These are phyloP conservation scores for Platypus cylindrus DNA, from an alignment of 2,888 invertebrate genomes.

Conservation along the genomic window DNA sequence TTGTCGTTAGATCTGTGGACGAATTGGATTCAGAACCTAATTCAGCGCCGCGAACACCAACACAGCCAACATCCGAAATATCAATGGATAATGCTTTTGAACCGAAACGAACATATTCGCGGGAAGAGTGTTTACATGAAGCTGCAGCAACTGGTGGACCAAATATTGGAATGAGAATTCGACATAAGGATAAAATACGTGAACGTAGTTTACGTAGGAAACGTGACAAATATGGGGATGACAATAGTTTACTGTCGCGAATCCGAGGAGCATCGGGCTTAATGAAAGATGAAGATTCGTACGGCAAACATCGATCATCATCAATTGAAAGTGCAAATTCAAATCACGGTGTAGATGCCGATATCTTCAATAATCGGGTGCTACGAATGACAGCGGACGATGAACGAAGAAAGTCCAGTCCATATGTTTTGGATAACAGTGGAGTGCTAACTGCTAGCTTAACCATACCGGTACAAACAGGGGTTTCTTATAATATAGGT, in stretches of 20 bases:
- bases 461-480: constrained; percentile 50
- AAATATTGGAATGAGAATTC: constrained; percentile 35
- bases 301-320: constrained; percentile 31
- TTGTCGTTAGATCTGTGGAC: constrained; percentile 29
- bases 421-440: constrained; percentile 41
- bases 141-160: constrained; percentile 58
- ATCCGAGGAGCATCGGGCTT: constrained; percentile 29
- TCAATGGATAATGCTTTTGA: constrained; percentile 22
- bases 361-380: no score
- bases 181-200: constrained; percentile 33
- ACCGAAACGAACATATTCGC: constrained; percentile 51
- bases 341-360: constrained; percentile 43
- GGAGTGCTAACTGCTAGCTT: constrained; percentile 68
- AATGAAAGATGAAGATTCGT: constrained; percentile 33
- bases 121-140: constrained; percentile 64
- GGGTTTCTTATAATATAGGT: constrained; percentile 16
- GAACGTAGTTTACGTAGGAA: constrained; percentile 37
- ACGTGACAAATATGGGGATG: constrained; percentile 34
- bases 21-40: constrained; percentile 38
- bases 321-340: constrained; percentile 34
- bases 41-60: constrained; percentile 33
- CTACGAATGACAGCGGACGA: constrained; percentile 23
- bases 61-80: constrained; percentile 24
- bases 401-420: constrained; percentile 46
- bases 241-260: constrained; percentile 45